phyloP scores from a whole-genome alignment of 1,140 invertebrate species.

The Plectus sambesii region DNA sequence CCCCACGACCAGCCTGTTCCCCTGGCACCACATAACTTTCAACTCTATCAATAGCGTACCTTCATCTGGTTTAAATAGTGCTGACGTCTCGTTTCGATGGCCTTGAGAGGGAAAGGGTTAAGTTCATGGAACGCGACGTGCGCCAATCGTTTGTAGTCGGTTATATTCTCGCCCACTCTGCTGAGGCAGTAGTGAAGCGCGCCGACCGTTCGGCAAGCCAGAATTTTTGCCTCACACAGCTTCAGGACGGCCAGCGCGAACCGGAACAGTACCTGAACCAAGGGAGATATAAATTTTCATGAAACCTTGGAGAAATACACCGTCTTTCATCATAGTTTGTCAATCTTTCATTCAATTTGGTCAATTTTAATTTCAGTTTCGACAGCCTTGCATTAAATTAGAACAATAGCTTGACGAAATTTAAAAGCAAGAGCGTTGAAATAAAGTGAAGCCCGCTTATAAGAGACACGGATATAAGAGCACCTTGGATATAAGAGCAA shows the following conservation, averaged over 20 bases:
- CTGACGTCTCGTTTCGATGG: slow-evolving; percentile 46
- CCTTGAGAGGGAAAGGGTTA: slow-evolving; percentile 51
- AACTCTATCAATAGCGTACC: slow-evolving; percentile 36
- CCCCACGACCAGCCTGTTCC: too few relatives aligned
- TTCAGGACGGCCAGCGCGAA: slow-evolving; percentile 54
- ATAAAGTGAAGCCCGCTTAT: too few relatives aligned
- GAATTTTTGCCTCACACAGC: slow-evolving; percentile 49
- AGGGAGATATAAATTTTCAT: too few relatives aligned
- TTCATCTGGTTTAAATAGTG: slow-evolving; percentile 47
- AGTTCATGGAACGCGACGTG: slow-evolving; percentile 51
- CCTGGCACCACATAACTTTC: too few relatives aligned
- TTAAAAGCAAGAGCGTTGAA: slow-evolving; percentile 1
- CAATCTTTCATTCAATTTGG: too few relatives aligned
- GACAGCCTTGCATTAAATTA: too few relatives aligned
- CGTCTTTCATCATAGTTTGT: too few relatives aligned
- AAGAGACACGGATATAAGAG: too few relatives aligned
- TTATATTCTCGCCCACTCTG: slow-evolving; percentile 47
- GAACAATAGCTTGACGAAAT: too few relatives aligned
- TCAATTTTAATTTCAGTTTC: too few relatives aligned
- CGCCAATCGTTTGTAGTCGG: slow-evolving; percentile 46
- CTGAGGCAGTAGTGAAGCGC: slow-evolving; percentile 49
- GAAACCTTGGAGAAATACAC: too few relatives aligned
- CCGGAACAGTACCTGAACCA: slow-evolving; percentile 47
- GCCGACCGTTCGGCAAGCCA: slow-evolving; percentile 46
- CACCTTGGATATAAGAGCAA: too few relatives aligned